phyloP scores from a whole-genome alignment of 1,140 invertebrate genomes.

The Orchestia grillus region DNA sequence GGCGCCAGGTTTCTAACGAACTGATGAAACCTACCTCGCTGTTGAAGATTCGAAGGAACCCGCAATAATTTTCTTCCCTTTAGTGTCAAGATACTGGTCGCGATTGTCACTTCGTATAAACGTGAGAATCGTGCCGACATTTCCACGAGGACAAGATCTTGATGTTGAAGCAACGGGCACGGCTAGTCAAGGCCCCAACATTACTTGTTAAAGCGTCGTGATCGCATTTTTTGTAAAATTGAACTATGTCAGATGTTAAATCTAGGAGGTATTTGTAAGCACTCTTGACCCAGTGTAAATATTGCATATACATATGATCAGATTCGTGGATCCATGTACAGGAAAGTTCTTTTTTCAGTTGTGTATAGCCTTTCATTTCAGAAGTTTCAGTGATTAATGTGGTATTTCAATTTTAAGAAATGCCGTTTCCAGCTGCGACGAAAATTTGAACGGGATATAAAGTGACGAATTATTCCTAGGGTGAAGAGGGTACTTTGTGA shows the following conservation, averaged over 20 bases:
- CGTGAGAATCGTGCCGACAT: neutral
- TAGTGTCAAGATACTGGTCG: neutral
- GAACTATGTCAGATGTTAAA: neutral
- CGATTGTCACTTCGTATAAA: neutral
- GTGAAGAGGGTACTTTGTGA: neutral
- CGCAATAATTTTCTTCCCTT: neutral
- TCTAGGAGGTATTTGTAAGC: too few relatives aligned
- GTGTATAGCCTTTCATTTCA: too few relatives aligned
- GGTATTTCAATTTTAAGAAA: too few relatives aligned
- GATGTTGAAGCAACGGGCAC: neutral
- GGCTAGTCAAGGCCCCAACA: neutral
- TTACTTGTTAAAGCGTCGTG: neutral
- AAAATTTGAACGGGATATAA: too few relatives aligned
- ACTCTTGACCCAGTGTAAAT: too few relatives aligned
- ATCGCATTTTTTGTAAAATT: neutral
- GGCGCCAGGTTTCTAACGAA: neutral
- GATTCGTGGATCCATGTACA: too few relatives aligned
- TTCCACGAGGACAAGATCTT: neutral
- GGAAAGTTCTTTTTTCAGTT: too few relatives aligned
- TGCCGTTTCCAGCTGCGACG: too few relatives aligned
- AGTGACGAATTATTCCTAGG: too few relatives aligned
- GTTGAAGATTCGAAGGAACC: neutral
- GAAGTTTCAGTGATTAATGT: too few relatives aligned
- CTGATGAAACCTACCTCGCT: neutral
- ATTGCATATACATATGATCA: too few relatives aligned